phyloP scores from a whole-genome alignment of 2,888 invertebrate genomes.

The Spicauda simplicius region DNA sequence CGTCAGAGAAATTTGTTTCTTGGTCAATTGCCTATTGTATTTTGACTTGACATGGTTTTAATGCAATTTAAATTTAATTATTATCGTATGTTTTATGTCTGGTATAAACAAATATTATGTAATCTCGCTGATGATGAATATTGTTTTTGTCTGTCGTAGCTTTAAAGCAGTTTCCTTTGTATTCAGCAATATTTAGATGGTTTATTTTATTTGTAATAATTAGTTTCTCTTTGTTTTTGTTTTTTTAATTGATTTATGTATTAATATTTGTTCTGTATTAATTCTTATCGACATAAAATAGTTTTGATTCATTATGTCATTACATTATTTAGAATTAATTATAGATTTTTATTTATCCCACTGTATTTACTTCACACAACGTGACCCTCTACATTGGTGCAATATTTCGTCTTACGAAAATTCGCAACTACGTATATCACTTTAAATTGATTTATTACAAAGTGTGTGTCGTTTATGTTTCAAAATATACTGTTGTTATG shows the following conservation, averaged over 20 bases:
- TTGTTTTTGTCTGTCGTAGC: not conserved
- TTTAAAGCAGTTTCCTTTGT: not conserved
- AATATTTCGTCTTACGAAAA: not conserved
- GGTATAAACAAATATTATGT: constrained; percentile 13
- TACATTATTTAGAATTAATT: too few species aligned
- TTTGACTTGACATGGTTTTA: constrained; percentile 13
- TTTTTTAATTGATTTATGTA: too few species aligned
- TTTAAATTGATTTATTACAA: not conserved
- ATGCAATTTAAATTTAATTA: constrained; percentile 14
- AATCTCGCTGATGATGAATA: constrained; percentile 5
- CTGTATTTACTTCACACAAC: too few species aligned
- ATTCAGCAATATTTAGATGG: constrained; percentile 7
- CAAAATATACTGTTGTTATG: not conserved
- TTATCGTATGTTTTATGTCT: not conserved
- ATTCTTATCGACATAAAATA: too few species aligned
- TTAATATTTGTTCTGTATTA: too few species aligned
- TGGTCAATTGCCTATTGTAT: constrained; percentile 34
- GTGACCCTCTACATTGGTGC: not conserved
- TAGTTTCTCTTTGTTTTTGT: too few species aligned
- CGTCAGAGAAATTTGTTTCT: constrained; percentile 36
- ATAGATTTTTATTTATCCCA: too few species aligned
- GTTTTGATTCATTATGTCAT: too few species aligned
- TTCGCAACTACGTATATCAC: not conserved
- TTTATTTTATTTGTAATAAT: too few species aligned
- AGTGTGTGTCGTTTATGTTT: not conserved